Evolutionary conservation across 2,888 invertebrate species (phyloP).

Genomic region (Pteria penguin): DNA sequence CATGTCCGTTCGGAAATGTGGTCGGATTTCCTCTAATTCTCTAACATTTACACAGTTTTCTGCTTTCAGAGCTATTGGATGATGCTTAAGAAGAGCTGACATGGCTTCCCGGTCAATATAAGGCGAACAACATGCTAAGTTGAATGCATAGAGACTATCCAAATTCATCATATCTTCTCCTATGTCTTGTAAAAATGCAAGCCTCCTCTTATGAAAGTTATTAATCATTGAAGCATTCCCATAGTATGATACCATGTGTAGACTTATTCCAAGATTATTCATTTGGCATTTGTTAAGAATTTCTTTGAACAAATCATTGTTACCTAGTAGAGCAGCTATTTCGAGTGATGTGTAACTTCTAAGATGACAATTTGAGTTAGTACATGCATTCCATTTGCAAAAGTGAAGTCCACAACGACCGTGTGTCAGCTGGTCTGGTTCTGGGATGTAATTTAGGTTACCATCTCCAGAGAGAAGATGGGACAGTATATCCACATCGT

Average conservation of each 20-base stretch:
- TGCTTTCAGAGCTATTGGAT: slow-evolving; percentile 24
- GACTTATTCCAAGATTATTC: neutral
- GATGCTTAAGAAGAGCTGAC: neutral
- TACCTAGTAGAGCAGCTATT: slow-evolving; percentile 5
- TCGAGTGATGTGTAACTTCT: slow-evolving; percentile 18
- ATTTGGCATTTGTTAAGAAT: slow-evolving; percentile 7
- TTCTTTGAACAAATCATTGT: slow-evolving; percentile 1
- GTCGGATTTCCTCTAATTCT: slow-evolving; percentile 6
- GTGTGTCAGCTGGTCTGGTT: slow-evolving; percentile 12
- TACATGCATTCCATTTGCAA: neutral
- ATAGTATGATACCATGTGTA: slow-evolving; percentile 19
- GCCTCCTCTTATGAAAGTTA: neutral
- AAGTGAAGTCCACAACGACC: neutral
- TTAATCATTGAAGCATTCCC: slow-evolving; percentile 11
- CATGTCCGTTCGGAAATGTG: neutral
- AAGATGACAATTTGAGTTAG: neutral
- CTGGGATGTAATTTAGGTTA: neutral
- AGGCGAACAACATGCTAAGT: slow-evolving; percentile 25
- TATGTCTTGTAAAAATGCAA: neutral
- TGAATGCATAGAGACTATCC: slow-evolving; percentile 9
- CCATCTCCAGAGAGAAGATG: slow-evolving; percentile 8
- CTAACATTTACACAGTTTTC: neutral
- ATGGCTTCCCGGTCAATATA: slow-evolving; percentile 16
- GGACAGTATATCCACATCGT: neutral
- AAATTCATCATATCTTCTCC: slow-evolving; percentile 7